Conservation (phyloP, 2,797 vertebrate species). For the Rhynchonycteris naso region DNA sequence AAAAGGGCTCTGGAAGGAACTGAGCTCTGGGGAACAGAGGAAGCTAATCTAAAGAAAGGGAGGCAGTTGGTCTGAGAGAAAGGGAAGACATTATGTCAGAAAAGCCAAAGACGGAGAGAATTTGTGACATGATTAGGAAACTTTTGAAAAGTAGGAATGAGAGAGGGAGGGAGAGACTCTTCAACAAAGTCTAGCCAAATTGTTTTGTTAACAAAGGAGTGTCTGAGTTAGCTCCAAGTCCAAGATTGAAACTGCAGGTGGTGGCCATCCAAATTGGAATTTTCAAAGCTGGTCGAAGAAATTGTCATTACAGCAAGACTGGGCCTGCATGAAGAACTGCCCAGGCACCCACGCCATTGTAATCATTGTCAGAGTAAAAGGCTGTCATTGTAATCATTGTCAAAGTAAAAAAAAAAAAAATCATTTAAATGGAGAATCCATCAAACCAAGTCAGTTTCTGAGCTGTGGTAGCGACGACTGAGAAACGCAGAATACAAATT, state of each 20-base stretch:
- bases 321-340: not conserved
- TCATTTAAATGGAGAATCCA: not conserved
- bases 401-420: no score
- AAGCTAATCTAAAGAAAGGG: not conserved
- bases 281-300: conserved; percentile 43
- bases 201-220: not conserved
- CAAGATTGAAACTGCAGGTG: not conserved
- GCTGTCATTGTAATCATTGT: not conserved
- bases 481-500: not conserved
- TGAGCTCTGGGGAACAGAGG: not conserved
- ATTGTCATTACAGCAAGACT: not conserved
- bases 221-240: not conserved
- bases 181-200: not conserved
- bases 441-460: not conserved
- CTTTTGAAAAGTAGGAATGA: not conserved
- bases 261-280: not conserved
- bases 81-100: not conserved
- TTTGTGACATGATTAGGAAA: not conserved
- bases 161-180: not conserved
- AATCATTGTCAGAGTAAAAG: not conserved
- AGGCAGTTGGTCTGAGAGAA: not conserved
- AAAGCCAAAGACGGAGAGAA: not conserved
- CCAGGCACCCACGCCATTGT: not conserved
- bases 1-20: not conserved
- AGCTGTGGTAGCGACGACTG: not conserved